These are phyloP conservation scores for Drosophila kepulauana DNA, from an alignment of 1,140 invertebrate species.

Conservation along the genomic window DNA sequence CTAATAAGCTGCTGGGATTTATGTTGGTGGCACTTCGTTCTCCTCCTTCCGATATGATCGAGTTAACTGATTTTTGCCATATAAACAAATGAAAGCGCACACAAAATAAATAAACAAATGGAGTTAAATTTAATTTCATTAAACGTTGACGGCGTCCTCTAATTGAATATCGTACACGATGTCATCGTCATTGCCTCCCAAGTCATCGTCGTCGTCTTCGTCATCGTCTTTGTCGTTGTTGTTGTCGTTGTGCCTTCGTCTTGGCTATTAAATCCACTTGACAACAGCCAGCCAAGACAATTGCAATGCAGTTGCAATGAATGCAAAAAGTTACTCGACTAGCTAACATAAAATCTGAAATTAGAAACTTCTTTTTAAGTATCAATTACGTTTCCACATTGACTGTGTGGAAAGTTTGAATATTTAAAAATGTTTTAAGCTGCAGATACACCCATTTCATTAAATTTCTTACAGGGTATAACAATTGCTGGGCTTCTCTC, in stretches of 20 bases:
- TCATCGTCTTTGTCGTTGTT: not conserved
- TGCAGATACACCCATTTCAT: not conserved
- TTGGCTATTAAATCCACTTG: constrained; percentile 69
- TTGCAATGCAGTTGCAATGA: constrained; percentile 53
- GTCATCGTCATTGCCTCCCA: constrained; percentile 20
- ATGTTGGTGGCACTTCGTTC: constrained; percentile 2
- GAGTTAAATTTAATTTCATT: constrained; percentile 80
- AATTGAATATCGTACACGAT: constrained; percentile 74
- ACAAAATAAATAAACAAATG: constrained; percentile 77
- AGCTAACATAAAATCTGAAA: not conserved
- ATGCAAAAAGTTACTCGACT: not conserved
- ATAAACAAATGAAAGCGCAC: constrained; percentile 58
- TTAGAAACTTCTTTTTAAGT: too few species aligned
- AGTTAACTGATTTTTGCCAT: constrained; percentile 72
- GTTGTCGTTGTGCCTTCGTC: constrained; percentile 4
- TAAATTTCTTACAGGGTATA: constrained; percentile 6
- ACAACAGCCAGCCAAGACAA: constrained; percentile 72
- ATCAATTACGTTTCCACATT: too few species aligned
- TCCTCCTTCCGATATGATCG: constrained; percentile 36
- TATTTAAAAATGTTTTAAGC: too few species aligned
- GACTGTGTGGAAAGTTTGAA: too few species aligned
- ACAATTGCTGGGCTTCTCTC: constrained; percentile 17
- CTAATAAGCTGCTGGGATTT: constrained; percentile 38
- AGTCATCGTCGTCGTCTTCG: constrained; percentile 2
- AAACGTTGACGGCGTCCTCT: constrained; percentile 58